Base-by-base conservation (phyloP, 1,140 invertebrate genomes). In the Pseudoatta argentina region DNA sequence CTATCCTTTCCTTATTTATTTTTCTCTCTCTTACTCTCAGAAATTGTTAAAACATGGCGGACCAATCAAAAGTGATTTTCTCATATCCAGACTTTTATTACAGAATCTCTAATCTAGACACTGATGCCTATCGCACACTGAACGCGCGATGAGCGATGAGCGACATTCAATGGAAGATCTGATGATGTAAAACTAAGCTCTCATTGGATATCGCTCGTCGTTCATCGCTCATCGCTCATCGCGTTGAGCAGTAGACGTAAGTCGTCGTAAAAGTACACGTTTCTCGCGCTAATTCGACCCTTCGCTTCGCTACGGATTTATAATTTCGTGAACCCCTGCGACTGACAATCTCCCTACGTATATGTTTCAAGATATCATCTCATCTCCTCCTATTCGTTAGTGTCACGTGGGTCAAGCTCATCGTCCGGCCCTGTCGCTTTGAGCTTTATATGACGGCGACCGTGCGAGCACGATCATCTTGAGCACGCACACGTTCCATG, bases 381-480 rank as follows among this genome's bases (percentile, higher is more conserved):
- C 85, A 78, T 87, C 76, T 77, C 24, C 77, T 18, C 48, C 30
- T 2, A 64, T 24, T 72, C 34, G 53, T 82, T 59, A 27, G 72
- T 67, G 66, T 66, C 88, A 88, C 87, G 75, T 76, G 87, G 81
- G 27, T 55, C 27, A 34, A 53, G 66, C 61, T n/a, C 21, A 55
- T 53, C 3, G 14, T 2, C 30, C 39, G 39, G 64, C 63, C 27
- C 12, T 18, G 53, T 51, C 64, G 64, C 44, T 48, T 30, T 30
- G 7, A 27, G 76, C 69, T 88, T 86, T 83, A 64, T 78, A 21
- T 59, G 73, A 85, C 59, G 73, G 86, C 69, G 51, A 67, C 57
- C 55, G 44, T 44, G 16, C 30, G 55, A 30, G n/a, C 57, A 48
- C 78, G 87, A 89, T 89, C 88, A 85, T 89, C 48, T 59, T 44